Base-by-base conservation (phyloP, 2,797 vertebrate species). In the Schizothorax lantsangensis region DNA sequence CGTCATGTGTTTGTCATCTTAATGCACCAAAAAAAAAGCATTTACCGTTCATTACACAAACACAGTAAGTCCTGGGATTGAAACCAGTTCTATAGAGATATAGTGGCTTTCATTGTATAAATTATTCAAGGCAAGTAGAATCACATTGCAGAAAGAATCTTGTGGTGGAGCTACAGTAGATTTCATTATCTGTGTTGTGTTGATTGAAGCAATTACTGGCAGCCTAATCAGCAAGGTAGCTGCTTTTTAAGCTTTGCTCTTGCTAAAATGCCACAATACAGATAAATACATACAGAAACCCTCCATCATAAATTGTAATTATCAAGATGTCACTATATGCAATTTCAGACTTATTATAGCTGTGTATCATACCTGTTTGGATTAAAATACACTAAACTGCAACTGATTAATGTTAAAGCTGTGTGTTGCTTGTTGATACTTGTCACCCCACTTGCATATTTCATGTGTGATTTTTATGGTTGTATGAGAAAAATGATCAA, bases 121-220 rank as follows among this genome's bases (percentile, higher is more conserved):
- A 84, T 49, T 23, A 40, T 74, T 17, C 11, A 40, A 57, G 49
- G 47, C 74, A 79, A 66, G 62, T 69, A 45, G n/a, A 85, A 45
- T 36, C 26, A 47, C 52, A 72, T n/a, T 62, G 21, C 66, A 54
- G 40, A 80, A 57, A 45, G 19, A 69, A 43, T 59, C 19, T 54
- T 33, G 4, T 75, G 54, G 54, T 45, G 12, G 12, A 47, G 36
- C 19, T n/a, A 21, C 40, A 74, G 26, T 6, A 74, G 23, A 54
- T 69, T 33, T 71, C n/a, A 71, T 54, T 23, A 36, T 79, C 49
- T 57, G 36, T 23, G 15, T 47, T 71, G 84, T 71, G 33, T 77
- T 77, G 33, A 54, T 66, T 49, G 5, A 54, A 69, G 62, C 64
- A 54, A 54, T 82, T 82, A 71, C 66, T 82, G 45, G 5, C 66